Evolutionary conservation across 37 sponge, comb jelly and placozoan species (phyloP).

Genomic region (Oscarella lobularis): DNA sequence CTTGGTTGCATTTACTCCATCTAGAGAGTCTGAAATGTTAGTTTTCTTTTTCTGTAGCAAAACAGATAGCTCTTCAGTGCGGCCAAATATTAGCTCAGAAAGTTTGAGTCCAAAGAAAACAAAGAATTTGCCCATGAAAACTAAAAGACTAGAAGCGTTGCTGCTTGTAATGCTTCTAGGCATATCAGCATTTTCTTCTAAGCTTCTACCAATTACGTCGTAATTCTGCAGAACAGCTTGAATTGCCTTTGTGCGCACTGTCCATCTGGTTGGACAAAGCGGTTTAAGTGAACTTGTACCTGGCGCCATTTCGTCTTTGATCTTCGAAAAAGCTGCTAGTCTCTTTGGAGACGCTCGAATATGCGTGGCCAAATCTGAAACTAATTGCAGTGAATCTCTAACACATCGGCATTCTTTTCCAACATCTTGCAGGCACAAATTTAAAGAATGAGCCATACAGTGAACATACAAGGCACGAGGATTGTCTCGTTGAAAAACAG

Average conservation of each 20-base stretch:
- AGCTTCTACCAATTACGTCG: constrained; percentile 9
- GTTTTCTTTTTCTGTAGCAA: constrained; percentile 23
- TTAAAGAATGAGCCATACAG: constrained; percentile 41
- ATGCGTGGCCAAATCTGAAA: constrained; percentile 29
- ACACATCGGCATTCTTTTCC: constrained; percentile 17
- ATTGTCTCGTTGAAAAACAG: constrained; percentile 10
- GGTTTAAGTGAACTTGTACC: constrained; percentile 11
- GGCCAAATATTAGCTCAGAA: constrained; percentile 24
- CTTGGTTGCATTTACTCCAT: constrained; percentile 29
- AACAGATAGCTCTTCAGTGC: constrained; percentile 33
- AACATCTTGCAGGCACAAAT: constrained; percentile 29
- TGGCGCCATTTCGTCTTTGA: constrained; percentile 16
- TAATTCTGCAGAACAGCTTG: constrained; percentile 19
- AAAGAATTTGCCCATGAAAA: constrained; percentile 21
- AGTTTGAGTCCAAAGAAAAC: constrained; percentile 60
- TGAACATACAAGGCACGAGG: constrained; percentile 29
- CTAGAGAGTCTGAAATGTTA: constrained; percentile 19
- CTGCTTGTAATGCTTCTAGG: constrained; percentile 34
- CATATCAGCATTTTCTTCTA: constrained; percentile 38
- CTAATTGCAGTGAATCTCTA: constrained; percentile 19
- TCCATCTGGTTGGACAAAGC: constrained; percentile 47
- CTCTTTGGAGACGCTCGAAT: constrained; percentile 33
- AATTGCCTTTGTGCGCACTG: constrained; percentile 31
- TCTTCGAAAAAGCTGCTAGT: constrained; percentile 6
- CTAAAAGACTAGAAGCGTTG: constrained; percentile 21